These are phyloP conservation scores for Psammodynastes pulverulentus DNA, from an alignment of 2,113 vertebrate species.

Conservation along the genomic window DNA sequence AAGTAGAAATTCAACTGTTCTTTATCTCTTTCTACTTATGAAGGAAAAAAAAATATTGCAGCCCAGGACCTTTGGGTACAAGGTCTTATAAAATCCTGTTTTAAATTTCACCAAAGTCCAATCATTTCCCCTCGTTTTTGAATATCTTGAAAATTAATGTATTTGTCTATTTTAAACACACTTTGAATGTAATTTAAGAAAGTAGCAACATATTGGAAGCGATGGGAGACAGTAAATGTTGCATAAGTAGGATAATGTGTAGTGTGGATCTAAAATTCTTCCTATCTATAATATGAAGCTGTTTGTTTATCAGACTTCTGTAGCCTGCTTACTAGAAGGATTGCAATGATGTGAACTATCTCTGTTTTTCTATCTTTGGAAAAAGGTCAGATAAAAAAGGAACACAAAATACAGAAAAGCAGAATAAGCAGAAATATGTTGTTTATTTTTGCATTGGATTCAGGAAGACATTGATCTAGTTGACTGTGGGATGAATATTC, in stretches of 20 bases:
- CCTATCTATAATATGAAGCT: background rate
- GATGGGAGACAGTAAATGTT: no score
- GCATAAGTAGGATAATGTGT: background rate
- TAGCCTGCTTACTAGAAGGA: background rate
- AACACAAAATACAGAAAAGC: background rate
- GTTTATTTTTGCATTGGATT: background rate
- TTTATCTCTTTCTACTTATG: background rate
- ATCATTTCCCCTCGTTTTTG: background rate
- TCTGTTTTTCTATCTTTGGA: background rate
- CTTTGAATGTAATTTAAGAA: background rate
- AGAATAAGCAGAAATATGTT: background rate
- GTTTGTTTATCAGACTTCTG: background rate
- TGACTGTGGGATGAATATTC: background rate
- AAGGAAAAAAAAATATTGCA: background rate
- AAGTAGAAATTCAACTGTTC: background rate
- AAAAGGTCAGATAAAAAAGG: background rate
- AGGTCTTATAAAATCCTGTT: background rate
- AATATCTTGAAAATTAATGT: background rate
- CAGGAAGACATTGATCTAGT: background rate
- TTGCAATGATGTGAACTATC: background rate
- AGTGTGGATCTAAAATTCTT: background rate
- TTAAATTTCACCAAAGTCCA: background rate
- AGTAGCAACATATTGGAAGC: background rate
- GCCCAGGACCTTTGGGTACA: background rate
- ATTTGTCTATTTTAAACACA: background rate